Conservation (phyloP, 2,888 invertebrate genomes). For the Glyphotaelius pellucidus region DNA sequence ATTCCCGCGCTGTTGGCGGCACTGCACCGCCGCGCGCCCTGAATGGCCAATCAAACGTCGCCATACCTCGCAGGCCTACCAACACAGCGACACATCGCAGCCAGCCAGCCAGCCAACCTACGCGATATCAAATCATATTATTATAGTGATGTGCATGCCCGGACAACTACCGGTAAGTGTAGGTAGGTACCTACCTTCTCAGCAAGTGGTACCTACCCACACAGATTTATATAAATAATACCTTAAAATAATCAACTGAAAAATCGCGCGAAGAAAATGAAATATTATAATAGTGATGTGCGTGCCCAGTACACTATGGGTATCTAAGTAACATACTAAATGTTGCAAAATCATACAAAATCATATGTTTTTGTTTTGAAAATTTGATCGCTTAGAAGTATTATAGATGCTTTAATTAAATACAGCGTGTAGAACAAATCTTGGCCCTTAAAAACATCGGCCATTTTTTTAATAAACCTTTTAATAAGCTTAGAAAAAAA, state of each 20-base stretch:
- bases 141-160: not conserved
- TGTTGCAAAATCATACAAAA: too few relatives aligned
- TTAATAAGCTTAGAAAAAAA: too few relatives aligned
- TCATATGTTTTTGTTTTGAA: too few relatives aligned
- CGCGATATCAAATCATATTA: not conserved
- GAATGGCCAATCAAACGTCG: slow-evolving; percentile 45
- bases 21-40: not conserved
- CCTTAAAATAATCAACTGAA: not conserved
- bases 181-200: not conserved
- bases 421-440: too few relatives aligned
- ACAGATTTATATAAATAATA: slow-evolving; percentile 33
- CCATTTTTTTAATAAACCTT: too few relatives aligned
- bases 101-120: not conserved
- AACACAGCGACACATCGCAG: not conserved
- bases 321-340: too few relatives aligned
- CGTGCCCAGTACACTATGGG: not conserved
- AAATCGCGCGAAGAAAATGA: not conserved
- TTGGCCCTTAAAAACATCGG: too few relatives aligned
- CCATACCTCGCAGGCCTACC: slow-evolving; percentile 9
- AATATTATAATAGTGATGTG: not conserved
- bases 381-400: too few relatives aligned
- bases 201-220: slow-evolving; percentile 3
- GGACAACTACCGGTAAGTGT: too few relatives aligned
- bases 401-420: too few relatives aligned
- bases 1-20: slow-evolving; percentile 48